These are phyloP conservation scores for Oncorhynchus tshawytscha DNA, from an alignment of 2,113 vertebrate species.

Conservation along the genomic window DNA sequence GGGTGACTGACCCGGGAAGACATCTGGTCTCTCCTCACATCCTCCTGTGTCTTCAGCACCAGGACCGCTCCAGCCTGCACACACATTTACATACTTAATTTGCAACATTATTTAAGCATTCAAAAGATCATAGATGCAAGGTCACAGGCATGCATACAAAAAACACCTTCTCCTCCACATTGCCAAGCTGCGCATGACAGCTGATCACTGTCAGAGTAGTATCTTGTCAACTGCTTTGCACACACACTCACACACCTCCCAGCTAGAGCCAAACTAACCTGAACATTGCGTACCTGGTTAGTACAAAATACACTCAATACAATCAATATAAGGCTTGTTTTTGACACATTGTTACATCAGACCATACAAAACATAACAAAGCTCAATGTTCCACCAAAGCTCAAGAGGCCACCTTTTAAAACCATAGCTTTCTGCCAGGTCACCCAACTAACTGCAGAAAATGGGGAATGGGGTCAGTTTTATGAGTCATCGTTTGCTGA, in stretches of 20 bases:
- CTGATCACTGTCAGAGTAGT: no score
- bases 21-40: conserved; percentile 69
- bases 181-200: no score
- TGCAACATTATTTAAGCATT: background rate
- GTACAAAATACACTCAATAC: background rate
- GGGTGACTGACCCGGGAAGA: conserved; percentile 47
- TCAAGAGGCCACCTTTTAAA: background rate
- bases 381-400: background rate
- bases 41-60: conserved; percentile 76
- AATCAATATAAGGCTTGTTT: no score
- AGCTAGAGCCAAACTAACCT: background rate
- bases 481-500: conserved; percentile 54
- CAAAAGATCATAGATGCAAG: background rate
- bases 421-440: background rate
- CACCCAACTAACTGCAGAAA: background rate
- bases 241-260: background rate
- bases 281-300: background rate
- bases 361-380: background rate
- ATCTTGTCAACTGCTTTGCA: no score
- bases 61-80: conserved; percentile 73
- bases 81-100: background rate
- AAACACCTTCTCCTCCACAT: background rate
- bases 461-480: background rate
- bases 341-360: no score
- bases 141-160: background rate